Percentiles rank a stretch among this genome's conserved stretches.
Evolutionary conservation across 2,797 vertebrate genomes (phyloP).

Genomic region (Myotis findleyi): DNA sequence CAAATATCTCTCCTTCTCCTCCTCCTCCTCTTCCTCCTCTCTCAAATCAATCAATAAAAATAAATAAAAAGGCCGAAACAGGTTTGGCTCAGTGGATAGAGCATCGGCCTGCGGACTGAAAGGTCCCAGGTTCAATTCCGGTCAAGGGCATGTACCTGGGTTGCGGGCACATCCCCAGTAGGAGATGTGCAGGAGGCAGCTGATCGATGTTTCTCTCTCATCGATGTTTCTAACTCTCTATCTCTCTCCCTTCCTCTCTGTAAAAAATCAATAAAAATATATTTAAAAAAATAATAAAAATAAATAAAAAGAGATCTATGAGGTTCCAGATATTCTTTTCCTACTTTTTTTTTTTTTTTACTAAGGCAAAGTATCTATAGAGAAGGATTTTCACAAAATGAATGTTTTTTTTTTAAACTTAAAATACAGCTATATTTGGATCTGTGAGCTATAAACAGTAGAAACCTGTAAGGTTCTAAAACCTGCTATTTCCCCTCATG

Average conservation of each 20-base stretch:
- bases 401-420: slow-evolving; percentile 30
- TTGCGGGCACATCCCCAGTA: too few relatives aligned
- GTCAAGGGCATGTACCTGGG: too few relatives aligned
- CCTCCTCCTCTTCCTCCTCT: background rate
- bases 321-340: background rate
- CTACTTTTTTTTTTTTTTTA: background rate
- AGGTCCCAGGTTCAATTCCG: too few relatives aligned
- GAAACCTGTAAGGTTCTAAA: slow-evolving; percentile 59
- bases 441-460: slow-evolving; percentile 64
- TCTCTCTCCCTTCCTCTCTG: too few relatives aligned
- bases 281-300: too few relatives aligned
- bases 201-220: too few relatives aligned
- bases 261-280: too few relatives aligned
- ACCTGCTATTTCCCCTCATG: slow-evolving; percentile 30
- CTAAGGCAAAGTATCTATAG: slow-evolving; percentile 42
- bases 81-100: too few relatives aligned
- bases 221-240: too few relatives aligned
- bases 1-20: background rate
- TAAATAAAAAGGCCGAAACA: background rate
- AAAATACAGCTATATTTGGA: slow-evolving; percentile 71
- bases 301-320: background rate
- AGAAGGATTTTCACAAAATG: slow-evolving; percentile 65
- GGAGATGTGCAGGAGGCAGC: too few relatives aligned
- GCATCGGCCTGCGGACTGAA: too few relatives aligned
- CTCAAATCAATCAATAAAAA: background rate